Base-by-base conservation (phyloP, 2,113 vertebrate genomes). In the Gadus chalcogrammus region DNA sequence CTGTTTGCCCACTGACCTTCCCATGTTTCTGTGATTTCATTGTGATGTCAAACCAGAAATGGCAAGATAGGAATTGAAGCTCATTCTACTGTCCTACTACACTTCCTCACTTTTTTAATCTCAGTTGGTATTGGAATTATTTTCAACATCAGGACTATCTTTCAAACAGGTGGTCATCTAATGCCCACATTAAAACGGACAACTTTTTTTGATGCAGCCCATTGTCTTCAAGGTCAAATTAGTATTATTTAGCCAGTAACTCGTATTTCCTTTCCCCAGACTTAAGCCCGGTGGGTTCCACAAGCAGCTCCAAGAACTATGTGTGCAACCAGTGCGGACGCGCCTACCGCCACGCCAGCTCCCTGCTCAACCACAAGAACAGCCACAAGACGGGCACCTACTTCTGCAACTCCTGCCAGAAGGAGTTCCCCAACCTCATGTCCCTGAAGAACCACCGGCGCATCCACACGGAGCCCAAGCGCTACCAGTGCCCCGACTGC, bases 401-500 rank as follows among this genome's bases (percentile, higher is more conserved):
- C 82, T 89, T 86, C 76, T 93, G 91, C 84, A 88, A 73, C 81
- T 84, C 87, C 63, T 93, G 91, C 67, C 88, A 89, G 75, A 93
- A 92, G 70, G 87, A 90, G 72, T 93, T 93, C 75, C 85, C 85
- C 67, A 91, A 91, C 80, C 83, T 91, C 20, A 91, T 90, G 90
- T 88, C 90, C 13, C 87, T 91, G 13, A 91, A 92, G 84, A 92
- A 92, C 84, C 92, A 93, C 83, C 42, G 86, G 4, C 88, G 90
- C 55, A 91, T 91, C 67, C 92, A 93, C 83, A 91, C 93, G 0
- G 93, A 93, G 79, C 91, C 94, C 66, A 92, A 94, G 28, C 93
- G 94, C 22, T 94, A 94, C 70, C 90, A 92, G 70, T 95, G 94
- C 65, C 89, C 92, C 0, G 91, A 92, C 68, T 92, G 94, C 2